A percentile compares a stretch with the other conserved stretches of the same genome.
Conservation (phyloP, 2,797 vertebrate species). For the Tinamus major region DNA sequence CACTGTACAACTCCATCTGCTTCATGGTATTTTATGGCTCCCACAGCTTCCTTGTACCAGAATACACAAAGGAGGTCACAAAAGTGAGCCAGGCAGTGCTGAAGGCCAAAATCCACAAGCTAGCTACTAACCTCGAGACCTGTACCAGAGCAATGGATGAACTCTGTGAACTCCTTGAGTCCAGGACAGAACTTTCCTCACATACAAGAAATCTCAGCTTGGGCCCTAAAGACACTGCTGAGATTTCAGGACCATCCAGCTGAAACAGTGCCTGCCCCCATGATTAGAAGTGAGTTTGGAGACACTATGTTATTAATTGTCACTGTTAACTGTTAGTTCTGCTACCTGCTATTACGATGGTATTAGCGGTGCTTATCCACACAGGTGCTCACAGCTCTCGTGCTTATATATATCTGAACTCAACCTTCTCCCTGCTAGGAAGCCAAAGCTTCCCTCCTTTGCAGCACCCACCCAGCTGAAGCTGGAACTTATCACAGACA, state of each 20-base stretch:
- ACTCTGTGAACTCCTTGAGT: slow-evolving; percentile 76
- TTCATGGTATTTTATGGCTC: slow-evolving; percentile 78
- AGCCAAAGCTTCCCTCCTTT: neutral
- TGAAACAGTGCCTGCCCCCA: neutral
- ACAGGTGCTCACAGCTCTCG: neutral
- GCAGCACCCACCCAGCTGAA: neutral
- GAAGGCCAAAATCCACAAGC: slow-evolving; percentile 81
- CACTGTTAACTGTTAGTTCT: neutral
- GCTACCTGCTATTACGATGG: neutral
- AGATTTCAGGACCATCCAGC: neutral
- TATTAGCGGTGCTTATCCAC: neutral
- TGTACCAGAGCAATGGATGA: slow-evolving; percentile 80
- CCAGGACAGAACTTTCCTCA: slow-evolving; percentile 40
- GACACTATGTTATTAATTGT: neutral
- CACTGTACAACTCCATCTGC: slow-evolving; percentile 77
- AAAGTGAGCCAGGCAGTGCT: slow-evolving; percentile 79
- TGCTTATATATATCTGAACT: neutral
- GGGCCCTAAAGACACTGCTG: neutral
- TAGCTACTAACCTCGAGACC: slow-evolving; percentile 79
- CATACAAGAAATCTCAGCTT: neutral
- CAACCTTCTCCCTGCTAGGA: neutral
- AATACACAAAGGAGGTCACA: slow-evolving; percentile 74
- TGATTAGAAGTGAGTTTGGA: neutral
- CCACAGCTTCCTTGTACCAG: slow-evolving; percentile 77
- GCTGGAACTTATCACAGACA: neutral